Base-by-base conservation (phyloP, 1,140 invertebrate species). In the Zaprionus capensis region DNA sequence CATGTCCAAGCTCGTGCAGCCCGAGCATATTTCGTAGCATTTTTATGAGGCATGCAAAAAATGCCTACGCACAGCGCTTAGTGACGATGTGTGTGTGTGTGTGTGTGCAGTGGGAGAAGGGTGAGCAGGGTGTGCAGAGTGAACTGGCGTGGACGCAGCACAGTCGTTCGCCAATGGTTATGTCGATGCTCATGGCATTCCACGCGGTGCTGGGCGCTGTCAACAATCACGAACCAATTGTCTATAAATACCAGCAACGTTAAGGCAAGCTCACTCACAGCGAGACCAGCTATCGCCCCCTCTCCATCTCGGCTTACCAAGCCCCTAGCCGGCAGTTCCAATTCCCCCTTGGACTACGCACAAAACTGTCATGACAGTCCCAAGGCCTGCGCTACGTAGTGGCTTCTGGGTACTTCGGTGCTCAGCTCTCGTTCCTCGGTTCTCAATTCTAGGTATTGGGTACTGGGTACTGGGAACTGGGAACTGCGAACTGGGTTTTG, bases 151-250 rank as follows among this genome's bases (percentile, higher is more conserved):
- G 26, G 59, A 14, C 9, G 20, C 11, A 59, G 34, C 36, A 66
- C 57, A 36, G 46, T 12, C 9, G 46, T 14, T 51, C 46, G 20
- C 49, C 46, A 72, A 62, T 62, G 63, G 69, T 26, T 53, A 53
- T 41, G 41, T 36, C 38, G 77, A 64, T 67, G 77, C 64, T 72
- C 81, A 58, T 71, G 73, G 77, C 70, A 78, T 82, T 79, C 73
- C 65, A 72, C 66, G 84, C 73, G 57, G 66, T 59, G 75, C 78
- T 63, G 78, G 71, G 71, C 85, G 79, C 79, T 90, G 85, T 90
- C 85, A 90, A 90, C 85, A 90, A 90, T 90, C 85, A 90, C 85
- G 85, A 90, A 90, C 85, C 86, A 90, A 90, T 90, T 90, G 85
- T 90, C 85, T 90, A 90, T 90, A 90, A 90, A 90, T 90, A 90